Conservation (phyloP, 2,888 invertebrate genomes). For the Pterobdella sp. region DNA sequence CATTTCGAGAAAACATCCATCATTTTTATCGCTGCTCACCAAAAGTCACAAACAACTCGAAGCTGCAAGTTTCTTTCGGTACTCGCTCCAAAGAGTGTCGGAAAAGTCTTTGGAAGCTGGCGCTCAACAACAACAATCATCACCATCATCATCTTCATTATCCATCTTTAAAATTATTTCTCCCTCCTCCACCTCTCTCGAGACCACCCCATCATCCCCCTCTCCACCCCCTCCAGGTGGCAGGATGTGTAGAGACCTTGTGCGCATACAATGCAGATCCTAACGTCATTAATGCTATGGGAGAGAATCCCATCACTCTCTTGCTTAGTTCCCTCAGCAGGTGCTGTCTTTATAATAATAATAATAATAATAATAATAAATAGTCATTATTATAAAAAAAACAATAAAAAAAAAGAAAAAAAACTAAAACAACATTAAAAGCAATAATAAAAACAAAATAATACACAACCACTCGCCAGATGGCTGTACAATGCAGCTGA, state of each 20-base stretch:
- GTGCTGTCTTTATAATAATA: slow-evolving; percentile 24
- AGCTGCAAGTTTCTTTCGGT: no score
- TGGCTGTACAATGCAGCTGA: slow-evolving; percentile 38
- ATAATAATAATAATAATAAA: background rate
- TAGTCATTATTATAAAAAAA: no score
- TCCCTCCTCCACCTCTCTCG: background rate
- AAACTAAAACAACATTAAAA: background rate
- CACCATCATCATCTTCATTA: background rate
- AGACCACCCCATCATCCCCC: no score
- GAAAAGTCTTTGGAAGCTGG: no score
- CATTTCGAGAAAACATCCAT: no score
- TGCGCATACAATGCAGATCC: slow-evolving; percentile 37
- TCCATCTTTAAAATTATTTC: background rate
- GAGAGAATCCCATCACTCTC: slow-evolving; percentile 38
- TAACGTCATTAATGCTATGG: slow-evolving; percentile 38
- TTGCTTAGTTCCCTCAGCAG: slow-evolving; percentile 36
- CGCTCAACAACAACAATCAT: no score
- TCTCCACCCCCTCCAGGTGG: background rate
- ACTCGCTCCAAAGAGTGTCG: no score
- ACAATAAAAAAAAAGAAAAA: no score
- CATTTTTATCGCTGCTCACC: no score
- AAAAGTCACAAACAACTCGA: no score
- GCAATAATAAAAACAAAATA: background rate
- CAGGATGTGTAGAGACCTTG: slow-evolving; percentile 26
- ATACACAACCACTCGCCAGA: slow-evolving; percentile 31